These are phyloP conservation scores for Tamias sibiricus DNA, from an alignment of 2,113 vertebrate species.

Conservation along the genomic window DNA sequence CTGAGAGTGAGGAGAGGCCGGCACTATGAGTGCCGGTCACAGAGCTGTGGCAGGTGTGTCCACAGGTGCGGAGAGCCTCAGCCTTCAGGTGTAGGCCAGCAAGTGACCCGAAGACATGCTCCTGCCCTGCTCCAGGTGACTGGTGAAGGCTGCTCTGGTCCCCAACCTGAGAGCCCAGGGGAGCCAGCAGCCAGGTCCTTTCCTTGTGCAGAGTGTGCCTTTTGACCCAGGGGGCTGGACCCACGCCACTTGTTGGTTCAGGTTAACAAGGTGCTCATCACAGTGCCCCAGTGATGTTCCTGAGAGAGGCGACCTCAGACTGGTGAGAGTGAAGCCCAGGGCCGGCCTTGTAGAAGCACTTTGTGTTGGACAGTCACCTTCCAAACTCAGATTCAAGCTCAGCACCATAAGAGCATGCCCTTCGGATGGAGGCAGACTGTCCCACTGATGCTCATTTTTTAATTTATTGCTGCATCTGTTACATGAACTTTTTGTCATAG, in stretches of 20 bases:
- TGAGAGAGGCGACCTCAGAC: background rate
- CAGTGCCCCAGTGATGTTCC: background rate
- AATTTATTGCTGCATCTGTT: conserved; percentile 70
- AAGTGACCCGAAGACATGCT: conserved; percentile 48
- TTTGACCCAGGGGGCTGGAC: conserved; percentile 18
- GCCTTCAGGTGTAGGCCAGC: conserved; percentile 68
- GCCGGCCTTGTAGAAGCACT: background rate
- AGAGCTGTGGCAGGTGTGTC: conserved; percentile 65
- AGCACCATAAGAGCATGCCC: conserved; percentile 67
- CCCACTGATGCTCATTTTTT: conserved; percentile 58
- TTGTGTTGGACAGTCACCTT: conserved; percentile 64
- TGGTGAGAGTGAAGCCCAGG: background rate
- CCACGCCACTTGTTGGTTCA: background rate
- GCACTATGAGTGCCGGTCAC: conserved; percentile 64
- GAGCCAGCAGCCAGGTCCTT: background rate
- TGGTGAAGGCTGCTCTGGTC: conserved; percentile 58
- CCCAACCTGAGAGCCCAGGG: background rate
- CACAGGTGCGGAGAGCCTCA: conserved; percentile 72
- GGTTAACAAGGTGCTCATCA: background rate
- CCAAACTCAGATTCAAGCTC: conserved; percentile 73
- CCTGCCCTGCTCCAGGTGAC: conserved; percentile 63
- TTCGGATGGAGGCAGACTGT: conserved; percentile 63
- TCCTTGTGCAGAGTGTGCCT: background rate
- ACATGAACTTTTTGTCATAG: conserved; percentile 67
- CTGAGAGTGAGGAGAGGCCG: conserved; percentile 33